These are phyloP conservation scores for Paramuricea clavata DNA, from an alignment of 92 coral and sea anemone genomes.

Conservation along the genomic window DNA sequence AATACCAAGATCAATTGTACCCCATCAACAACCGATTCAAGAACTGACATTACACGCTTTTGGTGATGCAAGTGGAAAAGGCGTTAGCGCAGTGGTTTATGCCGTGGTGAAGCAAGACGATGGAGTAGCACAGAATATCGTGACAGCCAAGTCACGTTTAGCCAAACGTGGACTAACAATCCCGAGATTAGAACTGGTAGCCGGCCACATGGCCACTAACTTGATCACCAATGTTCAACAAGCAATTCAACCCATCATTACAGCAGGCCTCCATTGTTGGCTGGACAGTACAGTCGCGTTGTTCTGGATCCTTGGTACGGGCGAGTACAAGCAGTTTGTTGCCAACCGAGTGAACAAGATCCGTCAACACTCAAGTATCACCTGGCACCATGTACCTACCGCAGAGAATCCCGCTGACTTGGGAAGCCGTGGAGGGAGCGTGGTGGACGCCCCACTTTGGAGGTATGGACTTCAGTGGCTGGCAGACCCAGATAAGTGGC, in stretches of 20 bases:
- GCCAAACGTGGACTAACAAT: slow-evolving; percentile 60
- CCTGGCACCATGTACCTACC: slow-evolving; percentile 55
- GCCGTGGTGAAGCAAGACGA: no score
- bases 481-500: slow-evolving; percentile 53
- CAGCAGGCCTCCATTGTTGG: slow-evolving; percentile 36
- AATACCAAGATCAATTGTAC: not conserved
- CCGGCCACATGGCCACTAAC: not conserved
- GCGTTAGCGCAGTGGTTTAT: no score
- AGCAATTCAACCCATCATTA: not conserved
- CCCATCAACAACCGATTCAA: no score
- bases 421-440: slow-evolving; percentile 56
- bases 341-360: slow-evolving; percentile 47
- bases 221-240: not conserved
- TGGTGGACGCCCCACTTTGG: slow-evolving; percentile 50
- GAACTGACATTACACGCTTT: no score
- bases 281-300: slow-evolving; percentile 49
- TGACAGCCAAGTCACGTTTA: slow-evolving; percentile 59
- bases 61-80: no score
- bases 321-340: no score
- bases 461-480: slow-evolving; percentile 60
- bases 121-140: slow-evolving; percentile 16
- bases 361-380: slow-evolving; percentile 9
- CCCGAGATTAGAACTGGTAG: slow-evolving; percentile 13
- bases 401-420: no score
- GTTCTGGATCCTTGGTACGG: slow-evolving; percentile 47